Percentiles rank a stretch among this genome's conserved stretches.
These are phyloP conservation scores for Ganaspis sp. DNA, from an alignment of 1,140 invertebrate genomes.

Conservation along the genomic window DNA sequence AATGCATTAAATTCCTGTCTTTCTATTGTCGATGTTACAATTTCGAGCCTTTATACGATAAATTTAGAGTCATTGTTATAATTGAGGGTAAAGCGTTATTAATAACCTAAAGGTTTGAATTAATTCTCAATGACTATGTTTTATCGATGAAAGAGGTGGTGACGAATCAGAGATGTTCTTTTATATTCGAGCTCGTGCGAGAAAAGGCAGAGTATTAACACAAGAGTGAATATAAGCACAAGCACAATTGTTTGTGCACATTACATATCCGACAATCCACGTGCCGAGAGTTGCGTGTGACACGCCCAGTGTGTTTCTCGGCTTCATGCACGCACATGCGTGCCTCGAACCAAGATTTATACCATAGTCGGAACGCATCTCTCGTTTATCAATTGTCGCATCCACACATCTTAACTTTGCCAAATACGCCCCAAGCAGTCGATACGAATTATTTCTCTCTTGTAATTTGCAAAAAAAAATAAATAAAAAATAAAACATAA, in stretches of 20 bases:
- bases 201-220: constrained; percentile 29
- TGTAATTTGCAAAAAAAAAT: no score
- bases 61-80: background rate
- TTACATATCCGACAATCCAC: constrained; percentile 61
- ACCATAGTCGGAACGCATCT: constrained; percentile 52
- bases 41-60: background rate
- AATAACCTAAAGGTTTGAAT: background rate
- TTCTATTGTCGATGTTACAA: background rate
- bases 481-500: no score
- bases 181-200: constrained; percentile 23
- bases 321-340: constrained; percentile 53
- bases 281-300: constrained; percentile 61
- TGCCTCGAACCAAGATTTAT: constrained; percentile 59
- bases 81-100: background rate
- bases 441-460: constrained; percentile 3
- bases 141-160: constrained; percentile 2
- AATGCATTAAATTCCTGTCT: background rate
- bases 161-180: background rate
- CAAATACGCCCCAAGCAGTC: background rate
- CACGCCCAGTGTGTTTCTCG: constrained; percentile 65
- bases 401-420: constrained; percentile 38
- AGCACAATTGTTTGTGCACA: constrained; percentile 31
- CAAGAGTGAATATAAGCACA: constrained; percentile 33
- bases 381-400: constrained; percentile 52
- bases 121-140: constrained; percentile 4